Percentiles rank a stretch among this genome's conserved stretches.
phyloP scores from a whole-genome alignment of 2,797 vertebrate genomes.

The Poliocrania exsul region DNA sequence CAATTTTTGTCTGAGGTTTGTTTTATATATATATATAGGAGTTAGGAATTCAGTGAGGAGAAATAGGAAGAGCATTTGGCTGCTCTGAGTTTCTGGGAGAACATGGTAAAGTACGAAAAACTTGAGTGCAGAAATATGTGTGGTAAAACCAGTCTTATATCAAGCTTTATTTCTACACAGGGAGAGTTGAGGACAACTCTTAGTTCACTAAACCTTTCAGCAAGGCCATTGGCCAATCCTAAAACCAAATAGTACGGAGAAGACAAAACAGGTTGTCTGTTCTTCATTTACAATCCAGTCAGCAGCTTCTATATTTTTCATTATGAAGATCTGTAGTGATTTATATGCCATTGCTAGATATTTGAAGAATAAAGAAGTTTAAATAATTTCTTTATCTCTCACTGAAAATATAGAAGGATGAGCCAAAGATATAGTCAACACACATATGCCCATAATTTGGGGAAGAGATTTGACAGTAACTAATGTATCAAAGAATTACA shows the following conservation, averaged over 20 bases:
- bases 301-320: not conserved
- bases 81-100: not conserved
- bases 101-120: not conserved
- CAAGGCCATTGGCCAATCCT: not conserved
- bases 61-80: not conserved
- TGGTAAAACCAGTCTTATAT: not conserved
- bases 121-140: rapidly evolving
- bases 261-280: not conserved
- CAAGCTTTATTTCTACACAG: not conserved
- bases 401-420: not conserved
- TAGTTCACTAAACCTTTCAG: not conserved
- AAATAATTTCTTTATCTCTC: not conserved
- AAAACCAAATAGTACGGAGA: rapidly evolving
- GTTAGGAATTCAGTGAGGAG: not conserved
- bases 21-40: not conserved
- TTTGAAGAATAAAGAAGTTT: not conserved
- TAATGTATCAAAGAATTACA: not conserved
- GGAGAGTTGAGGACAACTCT: not conserved
- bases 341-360: not conserved
- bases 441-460: rapidly evolving
- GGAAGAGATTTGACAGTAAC: not conserved
- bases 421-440: not conserved
- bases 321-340: not conserved
- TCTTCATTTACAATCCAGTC: rapidly evolving
- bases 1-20: not conserved